phyloP scores from a whole-genome alignment of 2,113 vertebrate genomes.

The Aythya baeri region DNA sequence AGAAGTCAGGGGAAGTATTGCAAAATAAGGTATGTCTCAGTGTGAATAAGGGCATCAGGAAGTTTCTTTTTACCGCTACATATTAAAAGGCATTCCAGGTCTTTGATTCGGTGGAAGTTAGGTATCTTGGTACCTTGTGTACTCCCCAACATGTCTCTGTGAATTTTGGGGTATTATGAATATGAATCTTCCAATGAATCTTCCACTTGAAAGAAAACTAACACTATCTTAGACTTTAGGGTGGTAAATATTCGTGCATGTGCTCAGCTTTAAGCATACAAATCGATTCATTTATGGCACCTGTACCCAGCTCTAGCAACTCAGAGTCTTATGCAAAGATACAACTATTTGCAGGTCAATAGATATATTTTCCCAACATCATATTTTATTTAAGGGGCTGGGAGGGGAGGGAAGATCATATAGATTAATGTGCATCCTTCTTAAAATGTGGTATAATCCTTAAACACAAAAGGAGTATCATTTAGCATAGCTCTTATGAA shows the following conservation, averaged over 20 bases:
- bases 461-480: neutral
- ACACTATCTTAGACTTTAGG: neutral
- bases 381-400: neutral
- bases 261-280: neutral
- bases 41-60: neutral
- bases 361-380: neutral
- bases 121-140: neutral
- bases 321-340: neutral
- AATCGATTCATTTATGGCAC: neutral
- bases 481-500: neutral
- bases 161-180: neutral
- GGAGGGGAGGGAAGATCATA: rapidly evolving
- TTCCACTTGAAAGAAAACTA: neutral
- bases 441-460: neutral
- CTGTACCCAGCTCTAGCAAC: neutral
- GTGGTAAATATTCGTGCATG: neutral
- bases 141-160: neutral
- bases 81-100: neutral
- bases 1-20: neutral
- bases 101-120: neutral
- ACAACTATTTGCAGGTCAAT: neutral
- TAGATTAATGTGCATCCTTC: neutral
- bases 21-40: neutral
- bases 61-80: neutral
- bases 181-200: neutral